A percentile compares a stretch with the other conserved stretches of the same genome.
These are phyloP conservation scores for Yponomeuta cagnagella DNA, from an alignment of 2,888 invertebrate genomes.

Conservation along the genomic window DNA sequence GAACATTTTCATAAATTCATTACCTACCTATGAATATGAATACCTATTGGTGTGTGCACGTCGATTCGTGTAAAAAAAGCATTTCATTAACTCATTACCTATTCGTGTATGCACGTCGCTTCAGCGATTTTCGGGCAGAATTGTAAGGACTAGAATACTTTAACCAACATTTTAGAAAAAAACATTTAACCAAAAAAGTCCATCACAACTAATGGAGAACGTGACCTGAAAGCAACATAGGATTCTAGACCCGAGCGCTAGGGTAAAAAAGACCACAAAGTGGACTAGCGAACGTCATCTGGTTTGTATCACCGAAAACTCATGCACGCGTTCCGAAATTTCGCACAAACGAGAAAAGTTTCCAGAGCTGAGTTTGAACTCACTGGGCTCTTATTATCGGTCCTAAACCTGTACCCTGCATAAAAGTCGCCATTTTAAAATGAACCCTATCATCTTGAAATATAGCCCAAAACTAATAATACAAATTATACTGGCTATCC, in stretches of 20 bases:
- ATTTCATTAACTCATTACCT: too few relatives aligned
- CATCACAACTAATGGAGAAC: background rate
- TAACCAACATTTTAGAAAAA: background rate
- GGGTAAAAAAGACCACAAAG: background rate
- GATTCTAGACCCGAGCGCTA: background rate
- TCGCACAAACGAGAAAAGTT: slow-evolving; percentile 5
- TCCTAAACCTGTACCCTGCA: background rate
- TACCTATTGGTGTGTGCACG: too few relatives aligned
- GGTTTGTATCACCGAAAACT: slow-evolving; percentile 5
- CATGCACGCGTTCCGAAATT: slow-evolving; percentile 1
- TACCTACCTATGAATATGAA: too few relatives aligned
- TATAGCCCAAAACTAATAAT: too few relatives aligned
- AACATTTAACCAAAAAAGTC: background rate
- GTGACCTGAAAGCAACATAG: background rate
- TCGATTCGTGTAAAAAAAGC: too few relatives aligned
- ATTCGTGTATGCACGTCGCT: too few relatives aligned
- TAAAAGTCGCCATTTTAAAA: too few relatives aligned
- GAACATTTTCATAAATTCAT: too few relatives aligned
- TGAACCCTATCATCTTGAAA: too few relatives aligned
- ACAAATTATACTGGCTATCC: too few relatives aligned
- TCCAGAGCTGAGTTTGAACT: background rate
- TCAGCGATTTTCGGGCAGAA: too few relatives aligned
- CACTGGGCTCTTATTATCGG: background rate
- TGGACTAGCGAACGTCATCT: slow-evolving; percentile 1
- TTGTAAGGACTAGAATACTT: background rate